Base-by-base conservation (phyloP, 1,140 invertebrate species). In the Tetramorium parvispinum region DNA sequence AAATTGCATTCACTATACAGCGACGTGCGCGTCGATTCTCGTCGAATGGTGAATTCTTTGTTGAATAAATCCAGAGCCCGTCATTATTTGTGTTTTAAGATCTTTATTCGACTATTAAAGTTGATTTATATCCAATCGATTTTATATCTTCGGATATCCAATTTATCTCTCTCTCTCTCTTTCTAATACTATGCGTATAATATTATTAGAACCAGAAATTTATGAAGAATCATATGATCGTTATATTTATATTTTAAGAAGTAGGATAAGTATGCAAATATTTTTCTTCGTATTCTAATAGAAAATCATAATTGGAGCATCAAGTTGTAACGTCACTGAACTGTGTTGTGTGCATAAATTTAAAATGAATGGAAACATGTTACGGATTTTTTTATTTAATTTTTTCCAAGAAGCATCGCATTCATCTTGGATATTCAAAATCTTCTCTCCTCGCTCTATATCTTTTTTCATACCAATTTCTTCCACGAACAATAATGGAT, bases 1-100 rank as follows among this genome's bases (percentile, higher is more conserved):
- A 75, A 83, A 81, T 81, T 85, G 53, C 66, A 85, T 89, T 88
- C 32, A 40, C 61, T 8, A 46, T 53, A 24, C 27, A 59, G 16
- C 5, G 18, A 78, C 37, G 37, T 32, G n/a, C 40, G 10, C 32
- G 76, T 68, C 46, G 46, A 51, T 79, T 79, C 46, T 18, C 27
- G 32, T 68, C 46, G 46, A 79, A 68, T 40, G 63, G n/a, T 32
- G 21, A 55, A 81, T 27, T 46, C 16, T 81, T 32, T 40, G 46
- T 55, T 32, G 21, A 21, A 77, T 77, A 63, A 61, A 77, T 43
- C 37, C 11, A 32, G 18, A 3, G 16, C 4, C n/a, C 3, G 8
- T 71, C 46, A 4, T 46, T 27, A 16, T 77, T 40, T 59, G 3
- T 57, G 49, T 53, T 55, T 73, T 21, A 57, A 40, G 5, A 27